A percentile compares a stretch with the other conserved stretches of the same genome.
Conservation (phyloP, 2,113 vertebrate genomes). For the Acrocephalus kingi region DNA sequence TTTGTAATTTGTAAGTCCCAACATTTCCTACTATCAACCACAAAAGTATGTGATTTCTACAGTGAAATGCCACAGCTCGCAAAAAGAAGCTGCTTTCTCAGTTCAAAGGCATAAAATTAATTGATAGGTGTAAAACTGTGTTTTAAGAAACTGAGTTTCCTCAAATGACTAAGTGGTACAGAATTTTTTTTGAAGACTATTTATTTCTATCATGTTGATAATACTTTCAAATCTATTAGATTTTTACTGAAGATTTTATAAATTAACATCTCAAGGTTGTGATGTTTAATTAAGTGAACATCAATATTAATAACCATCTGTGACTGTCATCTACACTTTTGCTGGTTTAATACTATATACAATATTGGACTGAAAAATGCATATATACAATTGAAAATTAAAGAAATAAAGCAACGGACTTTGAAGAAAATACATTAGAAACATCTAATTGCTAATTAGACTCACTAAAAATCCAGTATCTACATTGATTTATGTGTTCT, state of each 20-base stretch:
- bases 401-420: slow-evolving; percentile 17
- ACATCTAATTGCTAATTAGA: slow-evolving; percentile 55
- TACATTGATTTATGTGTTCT: slow-evolving; percentile 46
- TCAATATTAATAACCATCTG: slow-evolving; percentile 51
- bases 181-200: not conserved
- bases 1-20: not conserved
- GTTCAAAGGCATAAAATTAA: not conserved
- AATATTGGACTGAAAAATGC: not conserved
- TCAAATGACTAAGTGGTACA: not conserved
- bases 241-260: not conserved
- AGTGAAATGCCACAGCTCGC: not conserved
- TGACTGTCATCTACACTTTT: slow-evolving; percentile 11
- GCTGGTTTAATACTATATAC: not conserved
- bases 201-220: slow-evolving; percentile 29
- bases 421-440: slow-evolving; percentile 57
- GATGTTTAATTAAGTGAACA: slow-evolving; percentile 52
- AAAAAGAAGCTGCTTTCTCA: not conserved
- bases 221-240: not conserved
- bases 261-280: not conserved
- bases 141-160: not conserved
- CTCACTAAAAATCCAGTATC: slow-evolving; percentile 25
- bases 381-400: not conserved
- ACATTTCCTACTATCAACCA: not conserved
- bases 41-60: not conserved
- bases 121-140: not conserved